phyloP scores from a whole-genome alignment of 2,888 invertebrate genomes.

The Microctonus hyperodae region DNA sequence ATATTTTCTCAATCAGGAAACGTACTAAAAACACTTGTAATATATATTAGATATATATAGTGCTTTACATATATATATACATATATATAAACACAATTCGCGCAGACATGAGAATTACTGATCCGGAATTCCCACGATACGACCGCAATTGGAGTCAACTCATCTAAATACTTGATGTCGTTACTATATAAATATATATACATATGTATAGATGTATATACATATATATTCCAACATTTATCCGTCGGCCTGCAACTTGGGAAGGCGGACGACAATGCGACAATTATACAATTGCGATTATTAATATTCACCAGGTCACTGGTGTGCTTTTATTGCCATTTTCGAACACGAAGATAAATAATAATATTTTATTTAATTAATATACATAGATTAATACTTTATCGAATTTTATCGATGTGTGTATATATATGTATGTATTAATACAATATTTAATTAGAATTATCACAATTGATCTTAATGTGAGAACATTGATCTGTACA shows the following conservation, averaged over 20 bases:
- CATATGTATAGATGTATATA: neutral
- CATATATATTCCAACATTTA: slow-evolving; percentile 1
- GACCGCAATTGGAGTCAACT: slow-evolving; percentile 62
- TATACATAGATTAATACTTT: neutral
- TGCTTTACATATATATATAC: too few relatives aligned
- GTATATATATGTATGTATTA: too few relatives aligned
- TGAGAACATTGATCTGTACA: too few relatives aligned
- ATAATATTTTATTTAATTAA: neutral
- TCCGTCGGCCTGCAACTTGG: slow-evolving; percentile 9
- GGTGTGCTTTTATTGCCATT: neutral
- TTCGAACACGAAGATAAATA: slow-evolving; percentile 8
- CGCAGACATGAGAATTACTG: slow-evolving; percentile 39
- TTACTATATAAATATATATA: neutral
- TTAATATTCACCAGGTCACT: slow-evolving; percentile 9
- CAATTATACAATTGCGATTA: slow-evolving; percentile 10
- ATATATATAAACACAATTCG: too few relatives aligned
- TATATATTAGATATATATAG: too few relatives aligned
- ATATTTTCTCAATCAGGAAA: too few relatives aligned
- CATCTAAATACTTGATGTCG: slow-evolving; percentile 57
- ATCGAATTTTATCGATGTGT: too few relatives aligned
- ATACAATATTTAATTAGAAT: too few relatives aligned
- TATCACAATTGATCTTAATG: too few relatives aligned
- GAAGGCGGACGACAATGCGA: neutral
- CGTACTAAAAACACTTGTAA: too few relatives aligned
- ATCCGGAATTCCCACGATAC: slow-evolving; percentile 61